Evolutionary conservation across 1,140 invertebrate genomes (phyloP).

Genomic region (Zophobas morio): DNA sequence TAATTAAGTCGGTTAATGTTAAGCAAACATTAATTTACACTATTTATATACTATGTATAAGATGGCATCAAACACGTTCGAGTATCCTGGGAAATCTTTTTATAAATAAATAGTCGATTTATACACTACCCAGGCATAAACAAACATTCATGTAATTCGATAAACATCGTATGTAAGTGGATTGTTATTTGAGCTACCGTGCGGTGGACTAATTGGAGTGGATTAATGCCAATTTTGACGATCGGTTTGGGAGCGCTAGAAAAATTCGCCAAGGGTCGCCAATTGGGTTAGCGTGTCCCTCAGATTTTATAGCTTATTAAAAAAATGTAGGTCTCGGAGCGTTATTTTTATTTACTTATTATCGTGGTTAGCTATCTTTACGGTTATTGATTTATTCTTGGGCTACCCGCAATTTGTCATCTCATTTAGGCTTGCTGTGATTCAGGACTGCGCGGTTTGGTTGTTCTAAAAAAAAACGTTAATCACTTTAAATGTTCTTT

Average conservation of each 20-base stretch:
- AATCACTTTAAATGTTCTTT: no score
- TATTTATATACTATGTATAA: constrained; percentile 27
- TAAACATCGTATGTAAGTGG: constrained; percentile 6
- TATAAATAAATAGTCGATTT: constrained; percentile 28
- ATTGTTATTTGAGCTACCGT: constrained; percentile 23
- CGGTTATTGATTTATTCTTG: neutral
- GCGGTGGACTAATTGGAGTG: neutral
- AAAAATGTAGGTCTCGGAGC: constrained; percentile 7
- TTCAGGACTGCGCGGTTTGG: no score
- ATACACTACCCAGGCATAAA: constrained; percentile 23
- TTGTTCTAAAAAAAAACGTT: no score
- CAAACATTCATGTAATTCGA: constrained; percentile 28
- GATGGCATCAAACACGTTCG: constrained; percentile 24
- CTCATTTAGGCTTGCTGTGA: neutral
- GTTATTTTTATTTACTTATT: constrained; percentile 1
- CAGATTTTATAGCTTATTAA: constrained; percentile 23
- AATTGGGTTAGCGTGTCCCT: constrained; percentile 10
- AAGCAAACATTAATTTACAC: constrained; percentile 31
- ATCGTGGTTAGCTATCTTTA: neutral
- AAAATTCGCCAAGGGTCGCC: constrained; percentile 2
- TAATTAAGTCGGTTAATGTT: constrained; percentile 39
- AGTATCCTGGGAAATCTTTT: constrained; percentile 25
- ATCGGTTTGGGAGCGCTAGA: neutral
- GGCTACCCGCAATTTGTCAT: neutral
- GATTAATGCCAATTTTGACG: constrained; percentile 6